Base-by-base conservation (phyloP, 2,888 invertebrate genomes). In the Periphyllus acericola region DNA sequence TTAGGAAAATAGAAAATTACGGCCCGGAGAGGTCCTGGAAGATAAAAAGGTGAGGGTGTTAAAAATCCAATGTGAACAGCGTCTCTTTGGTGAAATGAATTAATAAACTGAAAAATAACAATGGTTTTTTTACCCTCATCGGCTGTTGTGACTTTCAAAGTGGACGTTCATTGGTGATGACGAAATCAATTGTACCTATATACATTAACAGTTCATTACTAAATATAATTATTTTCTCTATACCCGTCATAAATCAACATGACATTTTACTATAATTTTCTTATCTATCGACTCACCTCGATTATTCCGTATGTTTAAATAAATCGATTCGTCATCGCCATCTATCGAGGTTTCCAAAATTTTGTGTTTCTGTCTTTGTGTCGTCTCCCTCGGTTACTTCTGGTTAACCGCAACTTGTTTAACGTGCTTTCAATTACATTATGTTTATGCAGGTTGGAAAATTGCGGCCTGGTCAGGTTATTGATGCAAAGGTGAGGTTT, bases 21-120 rank as follows among this genome's bases (percentile, higher is more conserved):
- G 97, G 91, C 97, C 97, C 91, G 97, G 97, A 92, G 97, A 97
- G 95, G 96, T 97, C 92, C 93, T 96, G 93, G 96, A 96, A 93
- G 97, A 97, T 92, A 96, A 95, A 94, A 96, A 96, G 97, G 97
- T 97, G 96, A 96, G 89, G 89, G 87, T 87, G 80, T 87, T 87
- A 80, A 87, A 87, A 86, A 87, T 87, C 80, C 87, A 81, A 87
- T 81, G 79, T 87, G 81, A 80, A 87, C 80, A 80, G 72, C 87
- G 87, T 87, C 87, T 87, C 87, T 80, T 87, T 87, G 87, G 80
- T 87, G 87, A 66, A 80, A 87, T 87, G n/a, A 80, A 87, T 87
- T 87, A 87, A 81, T 87, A 87, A 87, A 87, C 87, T 87, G 81
- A 87, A 87, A 87, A 68, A 81, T 87, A 87, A 87, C 87, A 87